Percentiles rank a stretch among this genome's conserved stretches.
These are phyloP conservation scores for Sinocyclocheilus grahami DNA, from an alignment of 2,113 vertebrate species.

Conservation along the genomic window DNA sequence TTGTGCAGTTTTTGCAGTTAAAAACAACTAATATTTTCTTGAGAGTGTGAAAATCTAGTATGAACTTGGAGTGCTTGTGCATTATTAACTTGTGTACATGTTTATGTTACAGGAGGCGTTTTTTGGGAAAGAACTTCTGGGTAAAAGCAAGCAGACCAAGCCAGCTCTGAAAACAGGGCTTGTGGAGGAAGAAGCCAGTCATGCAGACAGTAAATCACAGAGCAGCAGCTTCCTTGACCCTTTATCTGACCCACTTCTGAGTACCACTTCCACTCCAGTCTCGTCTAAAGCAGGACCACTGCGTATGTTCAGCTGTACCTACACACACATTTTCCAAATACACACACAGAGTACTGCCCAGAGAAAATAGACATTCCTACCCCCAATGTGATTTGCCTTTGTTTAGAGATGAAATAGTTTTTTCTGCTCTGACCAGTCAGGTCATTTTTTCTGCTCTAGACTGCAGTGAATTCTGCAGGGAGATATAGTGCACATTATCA, in stretches of 20 bases:
- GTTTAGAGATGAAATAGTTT: not conserved
- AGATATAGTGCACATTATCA: conserved; percentile 39
- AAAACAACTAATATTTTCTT: not conserved
- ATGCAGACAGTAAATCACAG: conserved; percentile 71
- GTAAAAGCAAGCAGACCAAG: conserved; percentile 83
- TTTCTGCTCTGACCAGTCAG: conserved; percentile 28
- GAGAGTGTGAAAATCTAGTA: not conserved
- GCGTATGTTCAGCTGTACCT: conserved; percentile 72
- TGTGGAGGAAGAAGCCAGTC: conserved; percentile 73
- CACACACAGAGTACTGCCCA: not conserved
- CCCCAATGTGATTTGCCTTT: not conserved
- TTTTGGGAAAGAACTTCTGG: conserved; percentile 92
- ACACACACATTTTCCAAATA: not conserved
- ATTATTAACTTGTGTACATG: conserved; percentile 8
- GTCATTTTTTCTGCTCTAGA: conserved; percentile 28
- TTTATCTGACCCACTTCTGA: conserved; percentile 77
- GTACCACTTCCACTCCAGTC: conserved; percentile 73
- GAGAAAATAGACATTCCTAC: not conserved
- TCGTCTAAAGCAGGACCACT: conserved; percentile 79
- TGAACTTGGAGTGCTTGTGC: not conserved
- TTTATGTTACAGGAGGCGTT: conserved; percentile 86
- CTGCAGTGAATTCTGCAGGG: conserved; percentile 23
- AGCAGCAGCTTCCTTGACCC: conserved; percentile 75
- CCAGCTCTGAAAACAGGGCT: conserved; percentile 69
- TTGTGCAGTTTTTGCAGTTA: not conserved